Evolutionary conservation across 2,888 invertebrate species (phyloP).

Genomic region (Calameuta pallipes): DNA sequence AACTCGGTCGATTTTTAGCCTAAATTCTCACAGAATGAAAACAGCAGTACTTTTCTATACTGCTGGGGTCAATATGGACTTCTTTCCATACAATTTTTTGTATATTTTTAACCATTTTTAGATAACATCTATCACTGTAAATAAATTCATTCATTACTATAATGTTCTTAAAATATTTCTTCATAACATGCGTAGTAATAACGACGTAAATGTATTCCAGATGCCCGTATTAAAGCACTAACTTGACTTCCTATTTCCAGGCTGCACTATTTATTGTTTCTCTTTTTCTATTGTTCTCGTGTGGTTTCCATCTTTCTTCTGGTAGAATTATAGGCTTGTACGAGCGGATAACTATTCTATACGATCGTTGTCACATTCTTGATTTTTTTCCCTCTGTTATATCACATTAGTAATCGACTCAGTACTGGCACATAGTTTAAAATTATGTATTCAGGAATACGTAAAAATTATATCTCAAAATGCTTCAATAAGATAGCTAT

Average conservation of each 20-base stretch:
- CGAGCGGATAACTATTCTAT: background rate
- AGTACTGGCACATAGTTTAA: background rate
- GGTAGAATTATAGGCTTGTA: background rate
- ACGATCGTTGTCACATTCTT: background rate
- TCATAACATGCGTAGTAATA: conserved; percentile 9
- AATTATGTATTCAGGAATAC: background rate
- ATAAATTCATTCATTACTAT: conserved; percentile 18
- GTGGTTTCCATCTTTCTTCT: background rate
- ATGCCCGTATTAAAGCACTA: background rate
- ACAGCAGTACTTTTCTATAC: background rate
- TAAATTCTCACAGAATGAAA: background rate
- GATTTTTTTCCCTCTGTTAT: background rate
- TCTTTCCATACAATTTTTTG: conserved; percentile 4
- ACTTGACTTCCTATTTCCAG: background rate
- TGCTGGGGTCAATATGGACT: conserved; percentile 15
- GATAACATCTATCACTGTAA: conserved; percentile 17
- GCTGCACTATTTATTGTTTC: background rate
- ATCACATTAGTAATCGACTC: background rate
- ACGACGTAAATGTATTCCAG: background rate
- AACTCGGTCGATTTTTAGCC: background rate
- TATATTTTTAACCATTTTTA: conserved; percentile 12
- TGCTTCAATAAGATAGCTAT: background rate
- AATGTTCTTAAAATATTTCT: conserved; percentile 18
- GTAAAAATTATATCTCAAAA: background rate
- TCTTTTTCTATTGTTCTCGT: background rate